Conservation (phyloP, 2,888 invertebrate genomes). For the Loripinus fragilis region DNA sequence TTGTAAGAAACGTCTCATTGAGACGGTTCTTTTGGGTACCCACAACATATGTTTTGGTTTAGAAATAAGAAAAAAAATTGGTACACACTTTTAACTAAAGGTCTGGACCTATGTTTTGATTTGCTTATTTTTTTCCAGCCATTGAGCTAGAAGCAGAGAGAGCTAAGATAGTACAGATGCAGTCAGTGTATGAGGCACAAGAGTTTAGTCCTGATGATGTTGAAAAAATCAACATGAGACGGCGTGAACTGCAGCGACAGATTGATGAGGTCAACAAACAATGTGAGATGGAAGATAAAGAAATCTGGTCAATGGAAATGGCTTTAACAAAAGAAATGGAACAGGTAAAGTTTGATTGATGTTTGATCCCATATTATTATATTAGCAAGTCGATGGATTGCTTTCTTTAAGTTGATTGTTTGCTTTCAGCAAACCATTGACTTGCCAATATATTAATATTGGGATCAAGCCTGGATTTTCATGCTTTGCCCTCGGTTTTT, state of each 20-base stretch:
- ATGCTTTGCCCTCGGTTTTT: too few species aligned
- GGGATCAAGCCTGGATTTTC: too few species aligned
- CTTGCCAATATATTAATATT: background rate
- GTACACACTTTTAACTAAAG: too few species aligned
- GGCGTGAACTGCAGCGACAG: constrained; percentile 71
- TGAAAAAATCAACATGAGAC: constrained; percentile 71
- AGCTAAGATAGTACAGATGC: constrained; percentile 66
- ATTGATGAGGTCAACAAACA: constrained; percentile 70
- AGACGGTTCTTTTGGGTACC: too few species aligned
- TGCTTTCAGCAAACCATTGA: background rate
- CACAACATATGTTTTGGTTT: too few species aligned
- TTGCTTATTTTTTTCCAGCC: too few species aligned
- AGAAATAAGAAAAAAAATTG: too few species aligned
- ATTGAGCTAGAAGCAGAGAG: constrained; percentile 62
- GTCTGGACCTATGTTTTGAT: too few species aligned
- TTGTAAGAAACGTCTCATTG: too few species aligned
- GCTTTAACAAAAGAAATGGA: constrained; percentile 71
- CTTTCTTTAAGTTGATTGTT: background rate
- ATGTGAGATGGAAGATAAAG: constrained; percentile 66
- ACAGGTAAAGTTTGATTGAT: too few species aligned
- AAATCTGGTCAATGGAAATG: constrained; percentile 75
- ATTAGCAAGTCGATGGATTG: too few species aligned
- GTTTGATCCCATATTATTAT: too few species aligned
- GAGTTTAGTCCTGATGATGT: constrained; percentile 78
- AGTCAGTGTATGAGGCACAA: constrained; percentile 75